Evolutionary conservation across 2,797 vertebrate genomes (phyloP).

Genomic region (Cygnus olor): DNA sequence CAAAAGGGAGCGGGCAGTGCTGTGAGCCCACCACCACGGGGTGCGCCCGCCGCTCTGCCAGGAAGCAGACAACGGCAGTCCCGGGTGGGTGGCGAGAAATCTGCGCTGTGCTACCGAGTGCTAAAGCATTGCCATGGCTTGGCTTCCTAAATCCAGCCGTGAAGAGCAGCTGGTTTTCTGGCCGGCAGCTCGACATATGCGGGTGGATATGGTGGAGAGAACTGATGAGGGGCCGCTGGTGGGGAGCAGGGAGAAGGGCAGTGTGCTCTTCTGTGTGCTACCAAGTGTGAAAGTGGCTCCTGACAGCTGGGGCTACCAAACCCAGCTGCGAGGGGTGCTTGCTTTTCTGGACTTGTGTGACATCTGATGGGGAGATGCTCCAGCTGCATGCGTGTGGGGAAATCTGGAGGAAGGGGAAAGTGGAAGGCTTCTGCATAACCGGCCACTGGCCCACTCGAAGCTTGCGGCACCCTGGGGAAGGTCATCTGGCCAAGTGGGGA

Average conservation of each 20-base stretch:
- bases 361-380: not conserved
- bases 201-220: not conserved
- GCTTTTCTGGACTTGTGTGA: not conserved
- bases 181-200: not conserved
- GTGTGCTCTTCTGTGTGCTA: not conserved
- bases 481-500: rapidly evolving
- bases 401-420: not conserved
- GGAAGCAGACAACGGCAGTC: not conserved
- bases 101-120: not conserved
- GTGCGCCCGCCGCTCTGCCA: not conserved
- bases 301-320: not conserved
- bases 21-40: not conserved
- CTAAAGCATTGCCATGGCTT: constrained; percentile 42
- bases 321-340: not conserved
- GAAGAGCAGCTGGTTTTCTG: constrained; percentile 46
- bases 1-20: not conserved
- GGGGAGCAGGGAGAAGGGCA: not conserved
- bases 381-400: rapidly evolving
- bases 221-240: not conserved
- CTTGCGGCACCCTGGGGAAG: not conserved
- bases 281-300: not conserved
- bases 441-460: not conserved
- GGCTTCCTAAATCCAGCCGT: constrained; percentile 57
- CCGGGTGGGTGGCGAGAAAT: constrained; percentile 52
- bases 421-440: not conserved